Conservation (phyloP, 2,888 invertebrate genomes). For the Eristalis intricaria region DNA sequence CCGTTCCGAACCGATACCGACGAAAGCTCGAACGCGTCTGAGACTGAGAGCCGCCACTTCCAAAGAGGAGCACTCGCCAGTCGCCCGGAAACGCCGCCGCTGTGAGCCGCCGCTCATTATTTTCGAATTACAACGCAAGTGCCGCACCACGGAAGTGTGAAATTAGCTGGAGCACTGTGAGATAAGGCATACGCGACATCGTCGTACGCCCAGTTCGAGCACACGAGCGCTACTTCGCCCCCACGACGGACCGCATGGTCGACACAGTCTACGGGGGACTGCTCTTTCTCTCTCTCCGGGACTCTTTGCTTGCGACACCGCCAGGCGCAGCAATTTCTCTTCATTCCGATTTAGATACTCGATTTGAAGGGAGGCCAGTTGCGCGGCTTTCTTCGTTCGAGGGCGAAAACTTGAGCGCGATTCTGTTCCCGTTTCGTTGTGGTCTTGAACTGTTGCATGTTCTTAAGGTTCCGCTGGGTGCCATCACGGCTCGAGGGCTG, state of each 20-base stretch:
- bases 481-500: neutral
- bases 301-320: neutral
- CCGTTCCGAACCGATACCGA: conserved; percentile 30
- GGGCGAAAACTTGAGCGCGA: conserved; percentile 18
- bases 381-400: conserved; percentile 1
- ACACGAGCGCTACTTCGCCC: neutral
- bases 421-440: neutral
- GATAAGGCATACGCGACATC: neutral
- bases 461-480: neutral
- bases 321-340: neutral
- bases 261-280: neutral
- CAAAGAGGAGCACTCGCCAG: conserved; percentile 7
- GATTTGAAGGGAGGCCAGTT: neutral
- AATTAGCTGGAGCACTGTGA: conserved; percentile 27
- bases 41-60: conserved; percentile 5
- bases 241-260: neutral
- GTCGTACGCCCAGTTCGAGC: neutral
- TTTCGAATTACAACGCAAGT: conserved; percentile 51
- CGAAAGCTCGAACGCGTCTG: conserved; percentile 67
- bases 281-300: neutral
- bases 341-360: neutral
- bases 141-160: conserved; percentile 56
- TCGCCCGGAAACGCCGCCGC: conserved; percentile 47
- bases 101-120: conserved; percentile 13
- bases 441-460: neutral